Base-by-base conservation (phyloP, 2,797 vertebrate genomes). In the Pempheris klunzingeri region DNA sequence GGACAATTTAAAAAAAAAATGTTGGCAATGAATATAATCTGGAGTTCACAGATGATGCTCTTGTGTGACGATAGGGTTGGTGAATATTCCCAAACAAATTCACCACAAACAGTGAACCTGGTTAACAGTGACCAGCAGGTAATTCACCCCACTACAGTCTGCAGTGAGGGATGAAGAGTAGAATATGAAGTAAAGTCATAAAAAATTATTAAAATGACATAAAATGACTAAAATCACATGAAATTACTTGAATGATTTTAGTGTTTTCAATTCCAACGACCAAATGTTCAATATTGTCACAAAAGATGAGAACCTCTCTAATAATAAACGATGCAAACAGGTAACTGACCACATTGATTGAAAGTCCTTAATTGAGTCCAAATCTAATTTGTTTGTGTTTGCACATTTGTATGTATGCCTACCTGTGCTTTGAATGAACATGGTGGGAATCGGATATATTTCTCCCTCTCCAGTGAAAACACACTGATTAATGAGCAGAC, bases 401-500 rank as follows among this genome's bases (percentile, higher is more conserved):
- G 50, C 74, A 2, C 57, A 61, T 86, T 54, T 74, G 49, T 63
- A 9, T 13, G 6, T 71, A 32, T 4, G 14, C 24, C 39, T 80
- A 82, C 81, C 71, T 86, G 84, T 50, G 74, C 41, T 79, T 30
- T 70, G 72, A 84, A 53, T 75, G 54, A 72, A 41, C 57, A 32
- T 1, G 18, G 12, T 18, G 60, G 43, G 50, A 46, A 60, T 49
- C 0, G 38, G 67, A 7, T 71, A 18, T 74, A 22, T 85, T 81
- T 57, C 77, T 71, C 64, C 57, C 49, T 65, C 77, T 73, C 71
- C 32, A 0, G 66, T 77, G 81, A 82, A 87, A 90, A 72, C 66
- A 44, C 72, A 55, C 77, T 91, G 92, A 92, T 91, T 87, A 91
- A 92, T 87, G 88, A 91, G 87, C 81, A 54, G 67, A 59, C 75